A percentile compares a stretch with the other conserved stretches of the same genome.
phyloP scores from a whole-genome alignment of 2,113 vertebrate species.

The Heptranchias perlo region DNA sequence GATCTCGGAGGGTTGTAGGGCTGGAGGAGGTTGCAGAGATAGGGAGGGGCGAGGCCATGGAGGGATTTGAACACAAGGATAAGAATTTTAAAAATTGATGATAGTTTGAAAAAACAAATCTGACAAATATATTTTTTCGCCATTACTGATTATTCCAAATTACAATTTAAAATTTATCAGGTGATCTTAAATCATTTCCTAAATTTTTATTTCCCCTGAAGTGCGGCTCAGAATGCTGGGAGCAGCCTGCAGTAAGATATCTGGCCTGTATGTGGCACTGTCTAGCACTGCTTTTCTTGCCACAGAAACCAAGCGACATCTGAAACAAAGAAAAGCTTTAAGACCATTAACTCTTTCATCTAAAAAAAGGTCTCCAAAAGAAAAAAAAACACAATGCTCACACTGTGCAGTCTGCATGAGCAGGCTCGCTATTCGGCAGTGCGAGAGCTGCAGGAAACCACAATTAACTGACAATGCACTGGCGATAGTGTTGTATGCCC shows the following conservation, averaged over 20 bases:
- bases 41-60: background rate
- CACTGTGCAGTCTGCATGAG: background rate
- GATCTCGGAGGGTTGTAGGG: background rate
- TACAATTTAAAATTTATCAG: background rate
- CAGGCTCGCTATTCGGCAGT: background rate
- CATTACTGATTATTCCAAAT: background rate
- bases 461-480: background rate
- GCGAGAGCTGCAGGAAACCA: background rate
- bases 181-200: background rate
- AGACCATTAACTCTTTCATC: background rate
- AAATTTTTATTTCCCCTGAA: background rate
- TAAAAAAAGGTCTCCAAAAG: background rate
- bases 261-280: background rate
- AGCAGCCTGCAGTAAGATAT: background rate
- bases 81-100: background rate
- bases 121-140: background rate
- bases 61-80: no score
- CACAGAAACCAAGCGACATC: background rate
- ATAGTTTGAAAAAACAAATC: no score
- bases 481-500: background rate
- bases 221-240: background rate
- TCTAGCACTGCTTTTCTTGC: no score
- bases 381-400: background rate
- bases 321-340: background rate
- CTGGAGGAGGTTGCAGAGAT: background rate